Conservation (phyloP, 2,113 vertebrate species). For the Gadus macrocephalus region DNA sequence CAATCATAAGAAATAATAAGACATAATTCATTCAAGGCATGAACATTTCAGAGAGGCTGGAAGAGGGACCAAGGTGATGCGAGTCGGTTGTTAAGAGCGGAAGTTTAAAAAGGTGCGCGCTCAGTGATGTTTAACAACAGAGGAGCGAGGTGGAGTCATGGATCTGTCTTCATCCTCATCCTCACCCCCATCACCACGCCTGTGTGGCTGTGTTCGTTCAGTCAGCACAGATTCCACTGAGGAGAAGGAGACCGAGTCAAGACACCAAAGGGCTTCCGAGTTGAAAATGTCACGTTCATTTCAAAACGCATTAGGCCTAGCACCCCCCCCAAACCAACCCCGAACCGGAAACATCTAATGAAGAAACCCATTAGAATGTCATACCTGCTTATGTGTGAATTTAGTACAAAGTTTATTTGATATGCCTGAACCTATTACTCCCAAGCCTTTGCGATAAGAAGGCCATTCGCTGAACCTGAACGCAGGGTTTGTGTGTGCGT, state of each 20-base stretch:
- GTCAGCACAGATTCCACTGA: slow-evolving; percentile 60
- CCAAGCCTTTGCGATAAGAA: slow-evolving; percentile 82
- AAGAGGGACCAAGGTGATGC: not conserved
- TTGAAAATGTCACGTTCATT: slow-evolving; percentile 85
- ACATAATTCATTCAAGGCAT: not conserved
- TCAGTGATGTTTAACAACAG: too few relatives aligned
- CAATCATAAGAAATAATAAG: not conserved
- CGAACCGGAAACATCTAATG: slow-evolving; percentile 74
- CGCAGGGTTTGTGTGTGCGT: too few relatives aligned
- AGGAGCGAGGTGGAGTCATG: slow-evolving; percentile 66
- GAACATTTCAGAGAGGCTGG: not conserved
- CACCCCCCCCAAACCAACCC: slow-evolving; percentile 11
- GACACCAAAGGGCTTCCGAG: slow-evolving; percentile 76
- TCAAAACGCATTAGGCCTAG: slow-evolving; percentile 75
- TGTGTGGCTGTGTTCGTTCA: slow-evolving; percentile 53
- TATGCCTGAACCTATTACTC: slow-evolving; percentile 84
- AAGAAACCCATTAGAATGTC: slow-evolving; percentile 86
- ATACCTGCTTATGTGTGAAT: slow-evolving; percentile 85
- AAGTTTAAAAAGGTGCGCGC: too few relatives aligned
- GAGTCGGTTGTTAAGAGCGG: too few relatives aligned
- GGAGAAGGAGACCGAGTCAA: slow-evolving; percentile 33
- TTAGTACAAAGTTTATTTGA: slow-evolving; percentile 86
- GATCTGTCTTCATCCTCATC: too few relatives aligned
- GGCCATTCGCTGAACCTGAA: slow-evolving; percentile 34
- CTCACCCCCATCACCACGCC: too few relatives aligned